Evolutionary conservation across 2,888 invertebrate species (phyloP).

Genomic region (Iphiclides podalirius): DNA sequence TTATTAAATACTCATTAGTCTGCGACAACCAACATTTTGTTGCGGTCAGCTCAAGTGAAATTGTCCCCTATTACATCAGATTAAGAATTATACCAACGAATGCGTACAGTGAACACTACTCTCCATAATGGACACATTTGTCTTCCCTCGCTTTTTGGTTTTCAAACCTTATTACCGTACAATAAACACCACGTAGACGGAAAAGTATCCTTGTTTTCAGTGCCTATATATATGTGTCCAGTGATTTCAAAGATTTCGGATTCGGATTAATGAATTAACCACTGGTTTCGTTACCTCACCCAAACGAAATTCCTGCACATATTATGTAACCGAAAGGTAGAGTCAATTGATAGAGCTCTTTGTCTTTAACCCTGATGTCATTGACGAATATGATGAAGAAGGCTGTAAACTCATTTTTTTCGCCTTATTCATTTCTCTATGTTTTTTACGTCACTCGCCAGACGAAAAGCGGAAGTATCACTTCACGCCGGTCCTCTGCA

Average conservation of each 20-base stretch:
- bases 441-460: too few relatives aligned
- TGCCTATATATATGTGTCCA: slow-evolving; percentile 32
- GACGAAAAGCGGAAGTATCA: too few relatives aligned
- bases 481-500: too few relatives aligned
- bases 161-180: slow-evolving; percentile 21
- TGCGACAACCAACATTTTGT: slow-evolving; percentile 43
- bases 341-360: too few relatives aligned
- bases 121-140: slow-evolving; percentile 34
- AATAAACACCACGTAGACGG: slow-evolving; percentile 14
- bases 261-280: slow-evolving; percentile 52
- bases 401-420: too few relatives aligned
- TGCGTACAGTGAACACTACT: slow-evolving; percentile 24
- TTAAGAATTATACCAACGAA: slow-evolving; percentile 23
- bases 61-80: slow-evolving; percentile 16
- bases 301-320: too few relatives aligned
- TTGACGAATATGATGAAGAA: too few relatives aligned
- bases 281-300: slow-evolving; percentile 35
- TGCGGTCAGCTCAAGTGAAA: slow-evolving; percentile 20
- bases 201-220: slow-evolving; percentile 16
- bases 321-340: too few relatives aligned
- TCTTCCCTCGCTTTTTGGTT: slow-evolving; percentile 25
- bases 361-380: too few relatives aligned
- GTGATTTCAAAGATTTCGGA: slow-evolving; percentile 42
- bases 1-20: slow-evolving; percentile 71
- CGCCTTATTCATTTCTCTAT: too few relatives aligned